Base-by-base conservation (phyloP, 2,888 invertebrate genomes). In the Chrysolina americana region DNA sequence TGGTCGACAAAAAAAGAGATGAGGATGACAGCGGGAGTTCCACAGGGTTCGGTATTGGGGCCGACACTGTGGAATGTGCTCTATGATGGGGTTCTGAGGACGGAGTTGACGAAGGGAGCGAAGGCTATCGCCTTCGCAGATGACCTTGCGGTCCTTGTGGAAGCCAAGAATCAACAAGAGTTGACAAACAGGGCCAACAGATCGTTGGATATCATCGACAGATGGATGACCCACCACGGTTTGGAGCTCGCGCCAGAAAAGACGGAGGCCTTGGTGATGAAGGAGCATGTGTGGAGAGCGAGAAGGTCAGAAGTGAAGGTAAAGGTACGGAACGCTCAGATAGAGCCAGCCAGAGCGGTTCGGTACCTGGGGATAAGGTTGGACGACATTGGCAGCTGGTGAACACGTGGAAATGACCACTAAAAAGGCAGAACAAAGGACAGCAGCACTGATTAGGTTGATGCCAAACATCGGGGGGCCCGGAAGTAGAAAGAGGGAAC, bases 31-130 rank as follows among this genome's bases (percentile, higher is more conserved):
- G 19, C 56, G 4, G 75, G 71, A 28, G 69, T 75, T 4, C 71
- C 71, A 41, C 75, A 75, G 63, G 72, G 75, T 10, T 75, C 72
- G 0, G 63, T 75, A 5, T 13, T 75, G 36, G 75, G 69, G 19
- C 69, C 75, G 6, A 36, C 64, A 13, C 41, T 75, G 21, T 75
- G 72, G 65, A 72, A 71, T 48, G 15, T 75, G 19, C 13, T 65
- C 2, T 75, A 75, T 21, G 68, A 68, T 53, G 56, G 44, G 9
- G 36, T 75, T 3, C 19, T 71, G 15, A 53, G 44, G 0, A 23
- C 44, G 0, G n/a, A 64, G 9, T n/a, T n/a, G n/a, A n/a, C n/a
- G n/a, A n/a, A n/a, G n/a, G 68, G 64, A n/a, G 56, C 36, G 9
- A 19, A 5, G 8, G 6, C 59, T 2, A 21, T 73, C 6, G 73